Conservation (phyloP, 2,797 vertebrate genomes). For the Karalla daura region DNA sequence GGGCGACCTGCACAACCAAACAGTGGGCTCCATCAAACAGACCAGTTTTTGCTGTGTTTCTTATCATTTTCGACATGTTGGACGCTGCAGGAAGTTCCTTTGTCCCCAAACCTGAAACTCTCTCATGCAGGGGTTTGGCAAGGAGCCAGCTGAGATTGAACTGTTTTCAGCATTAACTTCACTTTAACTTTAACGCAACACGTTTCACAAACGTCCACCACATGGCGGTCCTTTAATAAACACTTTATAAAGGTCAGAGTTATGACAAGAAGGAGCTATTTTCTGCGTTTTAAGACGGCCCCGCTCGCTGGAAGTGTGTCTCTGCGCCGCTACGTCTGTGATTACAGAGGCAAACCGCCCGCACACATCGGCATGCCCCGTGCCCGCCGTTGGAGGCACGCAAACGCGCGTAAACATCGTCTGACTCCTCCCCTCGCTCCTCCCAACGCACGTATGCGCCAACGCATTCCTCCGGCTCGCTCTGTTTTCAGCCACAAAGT, state of each 20-base stretch:
- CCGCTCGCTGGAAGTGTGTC: slow-evolving; percentile 20
- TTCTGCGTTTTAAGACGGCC: slow-evolving; percentile 30
- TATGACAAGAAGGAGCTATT: slow-evolving; percentile 37
- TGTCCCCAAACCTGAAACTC: no score
- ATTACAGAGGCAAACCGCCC: slow-evolving; percentile 46
- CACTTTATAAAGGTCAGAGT: slow-evolving; percentile 22
- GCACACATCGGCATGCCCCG: slow-evolving; percentile 41
- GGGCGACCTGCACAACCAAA: slow-evolving; percentile 79
- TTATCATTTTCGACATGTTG: neutral
- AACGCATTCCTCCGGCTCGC: slow-evolving; percentile 60
- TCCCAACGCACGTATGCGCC: slow-evolving; percentile 30
- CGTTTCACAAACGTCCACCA: slow-evolving; percentile 13
- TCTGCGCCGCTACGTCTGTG: slow-evolving; percentile 36
- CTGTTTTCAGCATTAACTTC: no score
- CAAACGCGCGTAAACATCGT: slow-evolving; percentile 2
- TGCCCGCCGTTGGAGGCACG: slow-evolving; percentile 14
- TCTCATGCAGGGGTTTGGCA: slow-evolving; percentile 12
- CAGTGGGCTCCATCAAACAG: no score
- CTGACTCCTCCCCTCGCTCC: no score
- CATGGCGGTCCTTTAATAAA: slow-evolving; percentile 1
- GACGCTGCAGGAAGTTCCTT: no score
- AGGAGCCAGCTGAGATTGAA: neutral
- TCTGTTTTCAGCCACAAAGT: slow-evolving; percentile 55
- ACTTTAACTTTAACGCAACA: neutral
- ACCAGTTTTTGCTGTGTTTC: no score